phyloP scores from a whole-genome alignment of 2,113 vertebrate genomes.

The Rana temporaria region DNA sequence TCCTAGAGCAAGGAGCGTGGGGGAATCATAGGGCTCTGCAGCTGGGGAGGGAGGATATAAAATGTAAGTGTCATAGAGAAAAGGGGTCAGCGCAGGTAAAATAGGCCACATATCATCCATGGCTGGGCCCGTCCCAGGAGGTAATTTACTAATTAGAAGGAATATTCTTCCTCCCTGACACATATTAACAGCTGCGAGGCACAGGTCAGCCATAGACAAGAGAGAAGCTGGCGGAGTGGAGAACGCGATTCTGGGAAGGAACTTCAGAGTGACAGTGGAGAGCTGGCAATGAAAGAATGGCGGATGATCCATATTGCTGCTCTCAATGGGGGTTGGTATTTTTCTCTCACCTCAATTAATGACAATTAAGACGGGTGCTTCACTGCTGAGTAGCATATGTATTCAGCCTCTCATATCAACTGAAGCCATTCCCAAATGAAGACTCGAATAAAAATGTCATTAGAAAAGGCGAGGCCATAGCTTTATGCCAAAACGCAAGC shows the following conservation, averaged over 20 bases:
- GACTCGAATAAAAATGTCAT: too few relatives aligned
- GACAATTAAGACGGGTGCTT: too few relatives aligned
- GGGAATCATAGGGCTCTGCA: conserved; percentile 2
- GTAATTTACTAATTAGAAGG: conserved; percentile 26
- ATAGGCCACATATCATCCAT: background rate
- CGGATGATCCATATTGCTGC: too few relatives aligned
- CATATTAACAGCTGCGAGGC: conserved; percentile 24
- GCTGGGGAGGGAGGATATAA: background rate
- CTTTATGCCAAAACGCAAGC: too few relatives aligned
- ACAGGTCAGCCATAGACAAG: background rate
- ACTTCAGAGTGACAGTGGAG: background rate
- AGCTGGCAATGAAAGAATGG: background rate
- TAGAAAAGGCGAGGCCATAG: too few relatives aligned
- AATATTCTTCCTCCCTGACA: background rate
- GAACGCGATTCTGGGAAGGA: background rate
- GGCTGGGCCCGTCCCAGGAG: conserved; percentile 2
- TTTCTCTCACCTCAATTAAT: too few relatives aligned
- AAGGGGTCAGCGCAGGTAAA: background rate
- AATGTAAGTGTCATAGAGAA: background rate
- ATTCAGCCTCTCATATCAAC: too few relatives aligned
- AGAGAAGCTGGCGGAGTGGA: conserved; percentile 1
- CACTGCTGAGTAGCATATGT: too few relatives aligned
- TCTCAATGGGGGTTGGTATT: too few relatives aligned
- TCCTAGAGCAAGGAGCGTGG: background rate
- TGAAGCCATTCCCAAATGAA: too few relatives aligned